These are phyloP conservation scores for Melolontha melolontha DNA, from an alignment of 2,888 invertebrate species.

Conservation along the genomic window DNA sequence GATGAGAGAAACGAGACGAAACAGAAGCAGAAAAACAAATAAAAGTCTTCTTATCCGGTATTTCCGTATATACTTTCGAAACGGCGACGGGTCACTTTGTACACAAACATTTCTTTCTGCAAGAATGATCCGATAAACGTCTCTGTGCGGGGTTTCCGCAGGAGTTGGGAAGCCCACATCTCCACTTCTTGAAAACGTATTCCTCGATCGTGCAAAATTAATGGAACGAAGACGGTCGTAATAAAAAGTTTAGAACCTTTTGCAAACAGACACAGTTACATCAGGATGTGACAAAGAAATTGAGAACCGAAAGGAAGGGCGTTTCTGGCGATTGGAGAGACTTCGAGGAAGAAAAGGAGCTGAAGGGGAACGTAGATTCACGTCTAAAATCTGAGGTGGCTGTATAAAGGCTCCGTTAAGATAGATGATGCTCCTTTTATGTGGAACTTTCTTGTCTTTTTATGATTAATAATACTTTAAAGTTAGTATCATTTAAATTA, in stretches of 20 bases:
- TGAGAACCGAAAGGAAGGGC: not conserved
- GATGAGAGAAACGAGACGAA: not conserved
- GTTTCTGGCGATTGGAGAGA: not conserved
- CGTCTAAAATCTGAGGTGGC: conserved; percentile 12
- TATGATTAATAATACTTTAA: conserved; percentile 38
- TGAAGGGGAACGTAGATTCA: not conserved
- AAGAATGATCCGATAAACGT: conserved; percentile 25
- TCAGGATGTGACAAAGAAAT: conserved; percentile 27
- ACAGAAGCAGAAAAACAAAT: conserved; percentile 11
- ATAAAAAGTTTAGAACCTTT: conserved; percentile 35
- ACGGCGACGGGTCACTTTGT: conserved; percentile 25
- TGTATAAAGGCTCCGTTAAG: conserved; percentile 30
- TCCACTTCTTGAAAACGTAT: conserved; percentile 8
- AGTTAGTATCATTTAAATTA: conserved; percentile 34
- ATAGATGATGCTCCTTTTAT: conserved; percentile 32
- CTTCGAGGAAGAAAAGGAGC: not conserved
- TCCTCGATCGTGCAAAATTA: conserved; percentile 30
- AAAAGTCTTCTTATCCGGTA: conserved; percentile 24
- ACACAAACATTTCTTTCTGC: conserved; percentile 35
- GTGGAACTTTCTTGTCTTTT: conserved; percentile 25
- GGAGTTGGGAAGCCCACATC: not conserved
- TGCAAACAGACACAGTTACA: conserved; percentile 24
- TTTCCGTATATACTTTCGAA: conserved; percentile 9
- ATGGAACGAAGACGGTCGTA: conserved; percentile 26
- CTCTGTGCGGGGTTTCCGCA: not conserved